Evolutionary conservation across 2,888 invertebrate genomes (phyloP).

Genomic region (Invenusta paracnida): DNA sequence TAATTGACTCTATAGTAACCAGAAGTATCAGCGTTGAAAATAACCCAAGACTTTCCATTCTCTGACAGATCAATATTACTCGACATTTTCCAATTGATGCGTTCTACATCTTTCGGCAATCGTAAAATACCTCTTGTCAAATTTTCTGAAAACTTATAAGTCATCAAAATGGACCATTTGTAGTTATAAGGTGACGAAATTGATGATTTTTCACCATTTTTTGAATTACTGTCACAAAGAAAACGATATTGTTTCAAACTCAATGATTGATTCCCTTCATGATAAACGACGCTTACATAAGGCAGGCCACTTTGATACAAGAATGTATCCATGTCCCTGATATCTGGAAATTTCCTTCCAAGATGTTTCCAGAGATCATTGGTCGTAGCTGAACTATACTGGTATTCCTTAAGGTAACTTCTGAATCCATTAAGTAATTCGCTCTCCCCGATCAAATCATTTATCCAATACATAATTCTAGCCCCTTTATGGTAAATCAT

Average conservation of each 20-base stretch:
- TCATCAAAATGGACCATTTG: background rate
- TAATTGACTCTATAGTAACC: constrained; percentile 2
- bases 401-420: background rate
- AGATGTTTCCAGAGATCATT: background rate
- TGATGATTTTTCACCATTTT: background rate
- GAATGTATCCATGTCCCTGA: background rate
- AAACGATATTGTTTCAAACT: background rate
- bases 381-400: background rate
- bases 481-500: background rate
- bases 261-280: background rate
- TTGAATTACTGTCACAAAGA: background rate
- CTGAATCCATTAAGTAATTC: background rate
- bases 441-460: background rate
- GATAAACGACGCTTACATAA: background rate
- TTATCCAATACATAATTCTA: background rate
- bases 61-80: background rate
- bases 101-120: background rate
- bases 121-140: background rate
- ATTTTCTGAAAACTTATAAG: background rate
- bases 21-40: background rate
- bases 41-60: background rate
- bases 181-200: background rate
- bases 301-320: background rate
- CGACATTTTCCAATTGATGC: background rate
- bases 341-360: background rate